phyloP scores from a whole-genome alignment of 2,888 invertebrate species.

The Selenia dentaria region DNA sequence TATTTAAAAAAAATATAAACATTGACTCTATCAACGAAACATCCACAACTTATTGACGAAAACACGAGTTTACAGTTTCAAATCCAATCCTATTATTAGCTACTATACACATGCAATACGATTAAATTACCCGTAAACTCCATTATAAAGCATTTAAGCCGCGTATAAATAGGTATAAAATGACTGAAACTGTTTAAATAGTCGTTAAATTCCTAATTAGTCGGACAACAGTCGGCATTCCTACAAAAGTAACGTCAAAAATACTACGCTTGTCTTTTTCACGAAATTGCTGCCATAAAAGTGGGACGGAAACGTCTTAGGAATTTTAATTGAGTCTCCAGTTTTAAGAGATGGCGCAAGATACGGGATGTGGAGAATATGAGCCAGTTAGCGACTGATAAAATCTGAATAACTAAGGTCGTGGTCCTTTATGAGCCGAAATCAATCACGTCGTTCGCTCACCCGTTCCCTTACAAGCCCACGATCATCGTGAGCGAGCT shows the following conservation, averaged over 20 bases:
- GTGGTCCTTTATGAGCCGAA: too few relatives aligned
- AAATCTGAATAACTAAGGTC: too few relatives aligned
- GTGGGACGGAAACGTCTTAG: conserved; percentile 50
- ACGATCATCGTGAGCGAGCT: too few relatives aligned
- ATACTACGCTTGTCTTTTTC: conserved; percentile 49
- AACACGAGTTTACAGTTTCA: too few relatives aligned
- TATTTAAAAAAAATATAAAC: too few relatives aligned
- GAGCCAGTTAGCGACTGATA: too few relatives aligned
- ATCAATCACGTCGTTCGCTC: too few relatives aligned
- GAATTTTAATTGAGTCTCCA: conserved; percentile 75
- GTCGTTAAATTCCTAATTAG: conserved; percentile 30
- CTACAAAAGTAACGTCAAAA: conserved; percentile 26
- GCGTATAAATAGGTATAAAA: conserved; percentile 3
- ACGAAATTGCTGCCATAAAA: conserved; percentile 63
- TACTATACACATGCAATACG: conserved; percentile 14
- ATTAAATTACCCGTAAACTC: conserved; percentile 27
- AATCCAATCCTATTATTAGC: too few relatives aligned
- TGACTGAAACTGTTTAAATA: conserved; percentile 23
- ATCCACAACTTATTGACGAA: too few relatives aligned
- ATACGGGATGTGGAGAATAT: conserved; percentile 1
- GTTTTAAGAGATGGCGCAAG: conserved; percentile 36
- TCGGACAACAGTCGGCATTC: conserved; percentile 21
- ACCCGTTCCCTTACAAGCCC: too few relatives aligned
- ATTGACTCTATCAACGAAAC: too few relatives aligned
- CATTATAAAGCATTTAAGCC: conserved; percentile 29